These are phyloP conservation scores for Neoseiulus cucumeris DNA, from an alignment of 1,140 invertebrate species.

Conservation along the genomic window DNA sequence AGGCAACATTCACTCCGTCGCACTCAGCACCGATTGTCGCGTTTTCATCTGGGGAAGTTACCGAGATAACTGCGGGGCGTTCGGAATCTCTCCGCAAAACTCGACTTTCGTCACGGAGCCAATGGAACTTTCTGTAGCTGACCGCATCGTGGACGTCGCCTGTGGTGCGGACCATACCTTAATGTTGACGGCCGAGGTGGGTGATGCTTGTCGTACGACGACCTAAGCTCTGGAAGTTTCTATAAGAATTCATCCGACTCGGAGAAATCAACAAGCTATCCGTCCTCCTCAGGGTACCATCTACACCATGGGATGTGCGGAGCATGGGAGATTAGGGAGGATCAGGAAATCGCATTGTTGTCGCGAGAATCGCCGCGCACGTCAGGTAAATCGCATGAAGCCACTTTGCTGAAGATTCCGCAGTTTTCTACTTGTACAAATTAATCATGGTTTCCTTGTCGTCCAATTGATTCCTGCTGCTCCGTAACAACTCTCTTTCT, in stretches of 20 bases:
- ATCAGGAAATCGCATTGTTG: conserved; percentile 42
- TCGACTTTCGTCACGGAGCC: background rate
- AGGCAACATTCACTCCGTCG: background rate
- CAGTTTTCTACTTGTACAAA: too few species aligned
- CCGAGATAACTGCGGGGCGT: background rate
- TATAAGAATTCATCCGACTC: too few species aligned
- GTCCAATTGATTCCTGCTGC: too few species aligned
- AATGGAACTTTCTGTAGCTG: background rate
- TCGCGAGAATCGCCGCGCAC: background rate
- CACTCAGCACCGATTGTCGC: background rate
- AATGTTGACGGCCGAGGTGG: background rate
- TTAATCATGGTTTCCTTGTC: too few species aligned
- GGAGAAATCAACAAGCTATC: too few species aligned
- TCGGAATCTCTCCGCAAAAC: background rate
- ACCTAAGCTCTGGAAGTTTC: background rate
- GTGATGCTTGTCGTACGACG: background rate
- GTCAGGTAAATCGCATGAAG: background rate
- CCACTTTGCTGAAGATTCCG: too few species aligned
- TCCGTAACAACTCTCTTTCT: too few species aligned
- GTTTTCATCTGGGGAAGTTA: conserved; percentile 1
- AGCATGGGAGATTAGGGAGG: conserved; percentile 73
- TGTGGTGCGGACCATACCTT: background rate
- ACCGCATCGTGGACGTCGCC: background rate
- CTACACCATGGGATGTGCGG: conserved; percentile 70
- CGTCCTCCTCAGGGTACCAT: conserved; percentile 37